Conservation (phyloP, 2,888 invertebrate species). For the Diarsia brunnea region DNA sequence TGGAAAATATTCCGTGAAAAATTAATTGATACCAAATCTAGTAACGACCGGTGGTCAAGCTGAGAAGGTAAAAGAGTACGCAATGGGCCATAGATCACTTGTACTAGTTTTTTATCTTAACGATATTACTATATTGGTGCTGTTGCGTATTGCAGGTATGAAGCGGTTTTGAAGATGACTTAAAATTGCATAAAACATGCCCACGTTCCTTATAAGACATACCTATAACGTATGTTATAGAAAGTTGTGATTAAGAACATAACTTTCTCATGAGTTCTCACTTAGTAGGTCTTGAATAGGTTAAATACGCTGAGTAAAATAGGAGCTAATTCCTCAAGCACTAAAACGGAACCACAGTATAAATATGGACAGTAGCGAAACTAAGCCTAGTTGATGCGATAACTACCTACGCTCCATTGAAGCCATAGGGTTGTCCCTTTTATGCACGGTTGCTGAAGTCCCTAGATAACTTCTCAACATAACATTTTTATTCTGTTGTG, state of each 20-base stretch:
- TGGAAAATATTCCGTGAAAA: conserved; percentile 65
- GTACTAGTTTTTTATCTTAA: conserved; percentile 57
- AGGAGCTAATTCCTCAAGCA: conserved; percentile 48
- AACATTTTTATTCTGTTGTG: too few relatives aligned
- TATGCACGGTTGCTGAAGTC: too few relatives aligned
- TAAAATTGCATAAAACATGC: conserved; percentile 17
- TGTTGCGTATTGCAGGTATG: conserved; percentile 3
- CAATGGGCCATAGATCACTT: conserved; percentile 51
- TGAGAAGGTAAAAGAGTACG: conserved; percentile 37
- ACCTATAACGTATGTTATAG: conserved; percentile 8
- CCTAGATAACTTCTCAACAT: too few relatives aligned
- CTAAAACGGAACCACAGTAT: conserved; percentile 63
- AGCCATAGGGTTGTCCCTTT: too few relatives aligned
- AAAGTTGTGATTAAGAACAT: conserved; percentile 8
- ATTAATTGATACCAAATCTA: conserved; percentile 71
- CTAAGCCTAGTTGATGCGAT: too few relatives aligned
- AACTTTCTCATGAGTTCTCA: conserved; percentile 24
- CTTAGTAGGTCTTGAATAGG: conserved; percentile 23
- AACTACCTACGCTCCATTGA: too few relatives aligned
- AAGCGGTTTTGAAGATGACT: conserved; percentile 17
- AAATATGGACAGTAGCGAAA: too few relatives aligned
- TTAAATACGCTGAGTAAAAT: conserved; percentile 30
- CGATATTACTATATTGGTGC: conserved; percentile 27
- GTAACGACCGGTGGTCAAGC: conserved; percentile 49
- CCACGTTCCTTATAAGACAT: neutral